phyloP scores from a whole-genome alignment of 2,113 vertebrate species.

The Orcinus orca region DNA sequence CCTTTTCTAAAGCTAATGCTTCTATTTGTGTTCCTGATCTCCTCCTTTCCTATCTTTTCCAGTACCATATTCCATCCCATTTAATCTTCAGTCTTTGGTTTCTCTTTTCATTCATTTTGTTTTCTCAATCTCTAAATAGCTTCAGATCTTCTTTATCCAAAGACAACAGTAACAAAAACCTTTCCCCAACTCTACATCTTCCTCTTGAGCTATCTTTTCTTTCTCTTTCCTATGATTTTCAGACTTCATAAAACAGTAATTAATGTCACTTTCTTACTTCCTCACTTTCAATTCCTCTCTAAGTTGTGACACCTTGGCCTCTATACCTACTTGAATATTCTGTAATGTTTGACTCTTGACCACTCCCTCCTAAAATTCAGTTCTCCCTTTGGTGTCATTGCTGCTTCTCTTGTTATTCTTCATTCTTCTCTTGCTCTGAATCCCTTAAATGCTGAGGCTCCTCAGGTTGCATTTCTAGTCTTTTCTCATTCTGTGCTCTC shows the following conservation, averaged over 20 bases:
- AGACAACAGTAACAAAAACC: background rate
- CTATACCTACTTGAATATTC: background rate
- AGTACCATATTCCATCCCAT: background rate
- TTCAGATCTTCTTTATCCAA: background rate
- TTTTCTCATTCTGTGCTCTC: background rate
- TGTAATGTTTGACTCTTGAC: background rate
- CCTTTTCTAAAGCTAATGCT: slow-evolving; percentile 23
- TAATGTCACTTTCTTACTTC: background rate
- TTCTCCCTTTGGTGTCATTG: background rate
- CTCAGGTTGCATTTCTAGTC: background rate
- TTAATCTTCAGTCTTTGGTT: slow-evolving; percentile 1
- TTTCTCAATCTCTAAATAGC: background rate
- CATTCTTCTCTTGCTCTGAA: background rate
- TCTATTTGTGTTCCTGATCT: background rate
- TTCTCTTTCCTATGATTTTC: slow-evolving; percentile 5
- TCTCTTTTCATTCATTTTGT: slow-evolving; percentile 7
- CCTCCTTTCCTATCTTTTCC: background rate
- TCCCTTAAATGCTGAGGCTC: background rate
- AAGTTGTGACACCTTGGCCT: background rate
- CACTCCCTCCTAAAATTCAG: slow-evolving; percentile 1
- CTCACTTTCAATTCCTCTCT: background rate
- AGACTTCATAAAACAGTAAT: background rate
- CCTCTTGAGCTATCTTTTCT: background rate
- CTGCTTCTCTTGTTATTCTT: background rate
- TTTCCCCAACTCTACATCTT: background rate